Conservation (phyloP, 2,888 invertebrate species). For the Himalopsyche japonica region DNA sequence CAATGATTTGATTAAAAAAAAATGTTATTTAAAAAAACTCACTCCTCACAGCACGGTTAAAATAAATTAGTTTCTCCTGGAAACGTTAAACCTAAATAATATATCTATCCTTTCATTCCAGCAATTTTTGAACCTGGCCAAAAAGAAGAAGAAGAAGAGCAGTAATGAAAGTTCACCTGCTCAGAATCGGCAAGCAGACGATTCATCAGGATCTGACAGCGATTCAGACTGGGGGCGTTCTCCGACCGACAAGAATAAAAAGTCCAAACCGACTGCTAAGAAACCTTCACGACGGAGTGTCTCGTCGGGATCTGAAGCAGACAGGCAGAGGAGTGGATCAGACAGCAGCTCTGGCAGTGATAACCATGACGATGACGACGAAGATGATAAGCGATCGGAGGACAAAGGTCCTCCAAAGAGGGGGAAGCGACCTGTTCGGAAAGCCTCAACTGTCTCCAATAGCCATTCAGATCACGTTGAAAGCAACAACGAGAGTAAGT, state of each 20-base stretch:
- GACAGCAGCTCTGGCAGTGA: slow-evolving; percentile 48
- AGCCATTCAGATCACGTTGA: slow-evolving; percentile 34
- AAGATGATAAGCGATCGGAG: slow-evolving; percentile 45
- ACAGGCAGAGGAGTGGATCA: background rate
- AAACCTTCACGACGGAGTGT: slow-evolving; percentile 54
- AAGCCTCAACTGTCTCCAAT: slow-evolving; percentile 44
- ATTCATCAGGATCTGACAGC: slow-evolving; percentile 57
- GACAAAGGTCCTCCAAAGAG: slow-evolving; percentile 3
- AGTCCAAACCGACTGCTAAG: slow-evolving; percentile 45
- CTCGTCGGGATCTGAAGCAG: slow-evolving; percentile 54
- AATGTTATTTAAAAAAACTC: too few relatives aligned
- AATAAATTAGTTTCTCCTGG: too few relatives aligned
- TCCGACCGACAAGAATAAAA: background rate
- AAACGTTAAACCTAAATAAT: too few relatives aligned
- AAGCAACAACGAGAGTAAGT: background rate
- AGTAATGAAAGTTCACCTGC: slow-evolving; percentile 49
- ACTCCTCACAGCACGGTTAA: too few relatives aligned
- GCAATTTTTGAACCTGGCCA: slow-evolving; percentile 81
- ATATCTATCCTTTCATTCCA: slow-evolving; percentile 47
- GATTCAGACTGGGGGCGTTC: slow-evolving; percentile 53
- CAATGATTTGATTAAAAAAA: too few relatives aligned
- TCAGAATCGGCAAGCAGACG: background rate
- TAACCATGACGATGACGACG: slow-evolving; percentile 46
- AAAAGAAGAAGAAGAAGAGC: slow-evolving; percentile 72
- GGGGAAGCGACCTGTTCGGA: slow-evolving; percentile 43